Evolutionary conservation across 2,113 vertebrate species (phyloP).

Genomic region (Orthonyx spaldingii): DNA sequence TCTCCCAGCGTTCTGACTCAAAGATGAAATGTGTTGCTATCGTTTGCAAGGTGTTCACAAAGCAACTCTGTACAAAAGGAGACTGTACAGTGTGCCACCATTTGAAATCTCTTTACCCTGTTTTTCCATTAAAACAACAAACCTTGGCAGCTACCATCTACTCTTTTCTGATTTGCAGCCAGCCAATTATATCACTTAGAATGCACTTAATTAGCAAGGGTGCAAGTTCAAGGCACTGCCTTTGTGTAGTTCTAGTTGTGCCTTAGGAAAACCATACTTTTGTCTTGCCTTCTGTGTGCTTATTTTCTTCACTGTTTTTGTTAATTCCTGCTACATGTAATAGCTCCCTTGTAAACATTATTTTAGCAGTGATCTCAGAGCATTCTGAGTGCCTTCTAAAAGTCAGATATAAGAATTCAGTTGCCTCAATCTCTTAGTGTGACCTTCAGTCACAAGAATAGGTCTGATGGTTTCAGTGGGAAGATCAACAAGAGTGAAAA

Average conservation of each 20-base stretch:
- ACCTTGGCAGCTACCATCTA: background rate
- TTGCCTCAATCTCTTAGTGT: background rate
- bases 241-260: background rate
- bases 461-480: background rate
- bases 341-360: background rate
- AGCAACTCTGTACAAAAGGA: background rate
- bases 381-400: background rate
- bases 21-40: background rate
- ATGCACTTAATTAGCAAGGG: slow-evolving; percentile 16
- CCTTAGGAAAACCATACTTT: background rate
- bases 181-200: background rate
- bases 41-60: background rate
- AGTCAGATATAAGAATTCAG: background rate
- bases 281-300: background rate
- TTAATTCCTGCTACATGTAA: background rate
- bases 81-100: background rate
- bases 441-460: background rate
- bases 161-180: slow-evolving; percentile 9
- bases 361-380: background rate
- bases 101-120: background rate
- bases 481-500: background rate
- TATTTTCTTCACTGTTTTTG: background rate
- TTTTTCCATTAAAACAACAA: slow-evolving; percentile 19
- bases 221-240: slow-evolving; percentile 5
- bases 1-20: background rate